Evolutionary conservation across 2,113 vertebrate genomes (phyloP).

Genomic region (Varanus salvator): DNA sequence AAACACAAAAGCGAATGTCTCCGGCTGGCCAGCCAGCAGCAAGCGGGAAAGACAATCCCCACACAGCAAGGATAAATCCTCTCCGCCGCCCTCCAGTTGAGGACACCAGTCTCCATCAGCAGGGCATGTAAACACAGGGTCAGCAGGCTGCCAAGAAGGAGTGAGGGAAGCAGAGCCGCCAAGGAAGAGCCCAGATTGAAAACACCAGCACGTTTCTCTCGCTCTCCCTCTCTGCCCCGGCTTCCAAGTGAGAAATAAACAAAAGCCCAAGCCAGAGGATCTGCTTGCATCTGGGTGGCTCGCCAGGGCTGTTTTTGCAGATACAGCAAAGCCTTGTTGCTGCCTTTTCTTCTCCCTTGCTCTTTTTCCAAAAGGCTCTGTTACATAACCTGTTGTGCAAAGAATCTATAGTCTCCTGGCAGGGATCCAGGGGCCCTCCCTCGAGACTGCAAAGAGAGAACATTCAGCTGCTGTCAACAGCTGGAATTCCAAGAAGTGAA

Average conservation of each 20-base stretch:
- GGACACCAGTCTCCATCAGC: accelerated
- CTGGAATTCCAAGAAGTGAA: conserved; percentile 67
- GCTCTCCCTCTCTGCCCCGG: too few relatives aligned
- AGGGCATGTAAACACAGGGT: conserved; percentile 5
- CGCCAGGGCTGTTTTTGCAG: not conserved
- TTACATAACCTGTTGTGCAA: conserved; percentile 50
- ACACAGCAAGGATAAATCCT: not conserved
- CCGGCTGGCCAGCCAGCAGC: not conserved
- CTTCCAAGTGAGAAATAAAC: accelerated
- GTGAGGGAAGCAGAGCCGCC: not conserved
- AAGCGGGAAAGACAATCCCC: accelerated
- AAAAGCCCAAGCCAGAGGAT: not conserved
- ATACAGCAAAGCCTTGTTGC: not conserved
- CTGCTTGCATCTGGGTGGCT: conserved; percentile 19
- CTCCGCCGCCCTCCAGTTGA: not conserved
- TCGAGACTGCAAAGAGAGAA: conserved; percentile 53
- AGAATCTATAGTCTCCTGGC: conserved; percentile 33
- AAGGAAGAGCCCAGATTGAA: conserved; percentile 10
- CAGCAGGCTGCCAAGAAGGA: not conserved
- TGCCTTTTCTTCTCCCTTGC: not conserved
- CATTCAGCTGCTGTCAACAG: conserved; percentile 57
- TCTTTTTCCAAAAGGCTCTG: not conserved
- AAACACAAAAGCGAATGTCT: not conserved
- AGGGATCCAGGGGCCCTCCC: conserved; percentile 42
- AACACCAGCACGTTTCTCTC: not conserved